Evolutionary conservation across 2,797 vertebrate genomes (phyloP).

Genomic region (Geotrypetes seraphini): DNA sequence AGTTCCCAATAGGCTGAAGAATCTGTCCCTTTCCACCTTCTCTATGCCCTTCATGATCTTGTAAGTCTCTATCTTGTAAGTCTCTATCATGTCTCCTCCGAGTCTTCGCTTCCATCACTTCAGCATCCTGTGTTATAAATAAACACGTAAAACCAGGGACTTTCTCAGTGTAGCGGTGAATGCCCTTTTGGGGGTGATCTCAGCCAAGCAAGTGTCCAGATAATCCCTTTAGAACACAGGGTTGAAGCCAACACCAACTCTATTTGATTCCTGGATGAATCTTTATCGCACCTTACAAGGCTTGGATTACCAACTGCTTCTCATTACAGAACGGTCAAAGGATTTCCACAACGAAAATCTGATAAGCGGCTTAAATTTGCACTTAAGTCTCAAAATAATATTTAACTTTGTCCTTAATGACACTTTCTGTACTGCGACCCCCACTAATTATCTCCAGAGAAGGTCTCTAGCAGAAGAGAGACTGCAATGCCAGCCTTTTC

Average conservation of each 20-base stretch:
- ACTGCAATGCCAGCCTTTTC: conserved; percentile 43
- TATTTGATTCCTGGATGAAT: conserved; percentile 88
- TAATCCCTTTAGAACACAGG: conserved; percentile 78
- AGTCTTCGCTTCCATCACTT: conserved; percentile 48
- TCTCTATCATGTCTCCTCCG: no score
- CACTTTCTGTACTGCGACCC: conserved; percentile 57
- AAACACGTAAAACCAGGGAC: not conserved
- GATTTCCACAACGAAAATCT: conserved; percentile 63
- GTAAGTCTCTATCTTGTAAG: no score
- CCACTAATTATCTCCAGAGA: conserved; percentile 69
- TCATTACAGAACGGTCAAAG: conserved; percentile 58
- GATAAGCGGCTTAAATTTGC: conserved; percentile 69
- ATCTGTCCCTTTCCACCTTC: no score
- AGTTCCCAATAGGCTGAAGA: no score
- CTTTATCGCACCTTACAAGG: conserved; percentile 68
- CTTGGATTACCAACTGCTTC: no score
- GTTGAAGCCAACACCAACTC: conserved; percentile 63
- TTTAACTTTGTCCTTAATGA: conserved; percentile 62
- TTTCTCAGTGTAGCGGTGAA: conserved; percentile 47
- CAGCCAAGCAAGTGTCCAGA: conserved; percentile 61
- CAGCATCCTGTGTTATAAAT: conserved; percentile 42
- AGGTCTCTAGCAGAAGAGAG: conserved; percentile 52
- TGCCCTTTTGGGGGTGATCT: conserved; percentile 63
- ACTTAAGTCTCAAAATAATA: conserved; percentile 56
- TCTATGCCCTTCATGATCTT: no score